phyloP scores from a whole-genome alignment of 2,113 vertebrate genomes.

The Halcyon malimbica region DNA sequence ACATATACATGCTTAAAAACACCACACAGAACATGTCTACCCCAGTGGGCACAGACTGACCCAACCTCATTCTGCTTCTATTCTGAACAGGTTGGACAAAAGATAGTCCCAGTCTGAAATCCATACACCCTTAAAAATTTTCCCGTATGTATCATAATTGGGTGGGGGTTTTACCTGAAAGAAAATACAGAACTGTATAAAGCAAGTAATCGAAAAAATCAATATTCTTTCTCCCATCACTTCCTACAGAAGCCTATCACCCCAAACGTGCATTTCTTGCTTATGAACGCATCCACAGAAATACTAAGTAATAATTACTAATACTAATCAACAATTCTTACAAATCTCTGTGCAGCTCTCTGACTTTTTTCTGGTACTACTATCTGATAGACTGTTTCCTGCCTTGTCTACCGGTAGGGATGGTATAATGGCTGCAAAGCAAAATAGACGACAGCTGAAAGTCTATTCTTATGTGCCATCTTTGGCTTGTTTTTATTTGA shows the following conservation, averaged over 20 bases:
- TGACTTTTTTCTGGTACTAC: not conserved
- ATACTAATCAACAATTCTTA: not conserved
- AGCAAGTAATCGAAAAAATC: not conserved
- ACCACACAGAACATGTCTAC: not conserved
- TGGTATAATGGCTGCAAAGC: not conserved
- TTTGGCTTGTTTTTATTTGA: not conserved
- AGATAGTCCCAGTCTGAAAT: not conserved
- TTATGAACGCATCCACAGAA: not conserved
- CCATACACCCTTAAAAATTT: not conserved
- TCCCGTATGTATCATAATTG: not conserved
- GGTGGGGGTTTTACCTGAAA: not conserved
- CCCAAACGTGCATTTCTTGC: not conserved
- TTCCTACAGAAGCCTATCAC: not conserved
- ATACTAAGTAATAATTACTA: not conserved
- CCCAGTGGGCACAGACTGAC: not conserved
- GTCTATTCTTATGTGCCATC: not conserved
- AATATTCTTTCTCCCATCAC: not conserved
- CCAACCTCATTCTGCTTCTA: not conserved
- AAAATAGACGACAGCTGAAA: not conserved
- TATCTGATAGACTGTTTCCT: not conserved
- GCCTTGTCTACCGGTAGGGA: not conserved
- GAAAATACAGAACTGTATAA: not conserved
- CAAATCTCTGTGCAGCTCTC: not conserved
- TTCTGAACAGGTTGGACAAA: not conserved
- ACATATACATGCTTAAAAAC: not conserved